These are phyloP conservation scores for Haemorhous mexicanus DNA, from an alignment of 2,113 vertebrate genomes.

Conservation along the genomic window DNA sequence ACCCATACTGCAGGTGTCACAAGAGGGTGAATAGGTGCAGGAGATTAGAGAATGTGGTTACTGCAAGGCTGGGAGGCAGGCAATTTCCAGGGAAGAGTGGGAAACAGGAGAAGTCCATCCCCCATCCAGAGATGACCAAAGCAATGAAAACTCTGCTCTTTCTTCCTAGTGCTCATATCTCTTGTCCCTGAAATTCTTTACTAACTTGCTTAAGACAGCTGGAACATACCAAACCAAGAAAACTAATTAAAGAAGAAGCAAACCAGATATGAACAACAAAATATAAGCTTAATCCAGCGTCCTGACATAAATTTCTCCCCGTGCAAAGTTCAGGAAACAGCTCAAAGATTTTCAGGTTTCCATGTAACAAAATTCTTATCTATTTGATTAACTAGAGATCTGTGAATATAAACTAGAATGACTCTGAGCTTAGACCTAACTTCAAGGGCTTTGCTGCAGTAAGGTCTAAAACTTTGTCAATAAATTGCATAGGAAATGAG, in stretches of 20 bases:
- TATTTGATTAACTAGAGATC: background rate
- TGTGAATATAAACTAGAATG: background rate
- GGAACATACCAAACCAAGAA: background rate
- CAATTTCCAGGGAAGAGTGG: background rate
- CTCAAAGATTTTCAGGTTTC: background rate
- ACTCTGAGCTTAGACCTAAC: background rate
- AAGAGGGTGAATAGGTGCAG: background rate
- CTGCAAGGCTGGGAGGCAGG: background rate
- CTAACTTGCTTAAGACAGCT: background rate
- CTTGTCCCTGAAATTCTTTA: background rate
- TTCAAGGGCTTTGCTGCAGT: background rate
- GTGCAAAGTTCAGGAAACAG: background rate
- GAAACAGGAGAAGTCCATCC: background rate
- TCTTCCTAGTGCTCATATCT: background rate
- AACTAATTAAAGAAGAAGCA: background rate
- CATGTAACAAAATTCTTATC: background rate
- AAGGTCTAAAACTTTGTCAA: background rate
- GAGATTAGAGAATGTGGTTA: background rate
- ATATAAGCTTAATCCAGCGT: background rate
- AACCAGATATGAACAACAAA: background rate
- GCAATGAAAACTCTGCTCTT: background rate
- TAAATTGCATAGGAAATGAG: background rate
- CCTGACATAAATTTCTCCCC: background rate
- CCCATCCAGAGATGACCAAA: background rate
- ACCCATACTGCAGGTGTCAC: background rate